A percentile compares a stretch with the other conserved stretches of the same genome.
phyloP scores from a whole-genome alignment of 2,888 invertebrate species.

The Coenonympha arcania region DNA sequence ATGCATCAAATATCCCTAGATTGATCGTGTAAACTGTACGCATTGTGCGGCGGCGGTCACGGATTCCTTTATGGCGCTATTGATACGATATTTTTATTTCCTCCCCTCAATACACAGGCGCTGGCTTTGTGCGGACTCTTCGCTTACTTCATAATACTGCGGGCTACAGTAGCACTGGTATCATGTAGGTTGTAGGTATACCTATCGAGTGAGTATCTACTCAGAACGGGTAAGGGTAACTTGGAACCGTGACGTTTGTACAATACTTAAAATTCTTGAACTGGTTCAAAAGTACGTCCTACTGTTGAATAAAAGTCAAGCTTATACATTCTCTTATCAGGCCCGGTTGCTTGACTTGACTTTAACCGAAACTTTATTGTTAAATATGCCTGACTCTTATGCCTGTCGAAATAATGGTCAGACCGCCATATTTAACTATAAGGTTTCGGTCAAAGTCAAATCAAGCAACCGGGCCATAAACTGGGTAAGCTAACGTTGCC shows the following conservation, averaged over 20 bases:
- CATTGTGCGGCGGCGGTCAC: slow-evolving; percentile 18
- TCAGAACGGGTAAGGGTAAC: not conserved
- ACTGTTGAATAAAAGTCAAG: too few relatives aligned
- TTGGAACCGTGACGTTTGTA: not conserved
- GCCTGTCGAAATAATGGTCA: too few relatives aligned
- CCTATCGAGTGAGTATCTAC: not conserved
- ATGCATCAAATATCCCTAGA: slow-evolving; percentile 21
- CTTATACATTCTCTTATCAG: too few relatives aligned
- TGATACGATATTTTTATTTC: slow-evolving; percentile 71
- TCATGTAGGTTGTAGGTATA: not conserved
- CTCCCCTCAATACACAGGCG: slow-evolving; percentile 45
- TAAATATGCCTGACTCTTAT: too few relatives aligned
- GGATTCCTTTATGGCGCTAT: slow-evolving; percentile 55
- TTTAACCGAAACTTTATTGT: too few relatives aligned
- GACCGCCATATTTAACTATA: too few relatives aligned
- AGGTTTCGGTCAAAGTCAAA: too few relatives aligned
- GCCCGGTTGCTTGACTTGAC: too few relatives aligned
- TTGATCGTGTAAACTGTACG: not conserved
- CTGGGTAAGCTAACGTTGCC: too few relatives aligned
- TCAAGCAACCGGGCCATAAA: too few relatives aligned
- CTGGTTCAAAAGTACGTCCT: too few relatives aligned
- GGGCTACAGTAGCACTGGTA: not conserved
- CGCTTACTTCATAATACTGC: slow-evolving; percentile 8
- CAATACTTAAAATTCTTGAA: too few relatives aligned
- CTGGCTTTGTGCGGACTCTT: slow-evolving; percentile 25